Base-by-base conservation (phyloP, 2,797 vertebrate genomes). In the Psittacula echo region DNA sequence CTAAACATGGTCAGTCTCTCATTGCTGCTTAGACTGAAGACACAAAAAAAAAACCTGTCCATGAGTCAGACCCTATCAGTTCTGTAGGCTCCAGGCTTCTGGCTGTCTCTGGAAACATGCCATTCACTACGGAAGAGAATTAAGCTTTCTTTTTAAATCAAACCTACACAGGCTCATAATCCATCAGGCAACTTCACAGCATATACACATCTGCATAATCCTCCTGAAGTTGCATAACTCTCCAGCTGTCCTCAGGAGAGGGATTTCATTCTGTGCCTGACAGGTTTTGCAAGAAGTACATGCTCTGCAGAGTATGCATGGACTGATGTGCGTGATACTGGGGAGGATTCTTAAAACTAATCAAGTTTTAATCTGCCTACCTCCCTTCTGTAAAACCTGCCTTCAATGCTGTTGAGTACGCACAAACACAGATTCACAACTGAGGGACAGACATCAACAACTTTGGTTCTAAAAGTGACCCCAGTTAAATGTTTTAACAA, bases 201-300 rank as follows among this genome's bases (percentile, higher is more conserved):
- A 27, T 94, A 93, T 67, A 95, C 96, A 95, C 97, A 82, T 95
- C 95, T 96, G 97, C 97, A 95, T 95, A 87, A 80, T 89, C 97
- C 95, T 89, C 93, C 92, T 90, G 47, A 92, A 65, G 91, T 98
- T 97, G 97, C 96, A 22, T 97, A 97, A 97, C 95, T 96, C 93
- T 97, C 96, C 97, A 97, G 97, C 95, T 98, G 96, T 97, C 96
- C 97, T 91, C 90, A 11, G 89, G 62, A 92, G 62, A 90, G 89
- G 95, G 95, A 93, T 97, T 97, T 96, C 80, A 53, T 53, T 87
- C 94, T 85, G 88, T 61, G 94, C 96, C 97, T 97, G 97, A 90
- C 96, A 95, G 87, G 93, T 96, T 95, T 95, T 92, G 89, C 73
- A 94, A 77, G 71, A 83, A 75, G 75, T 75, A 19, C 73, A 66